Base-by-base conservation (phyloP, 2,888 invertebrate genomes). In the Parthenolecanium corni region DNA sequence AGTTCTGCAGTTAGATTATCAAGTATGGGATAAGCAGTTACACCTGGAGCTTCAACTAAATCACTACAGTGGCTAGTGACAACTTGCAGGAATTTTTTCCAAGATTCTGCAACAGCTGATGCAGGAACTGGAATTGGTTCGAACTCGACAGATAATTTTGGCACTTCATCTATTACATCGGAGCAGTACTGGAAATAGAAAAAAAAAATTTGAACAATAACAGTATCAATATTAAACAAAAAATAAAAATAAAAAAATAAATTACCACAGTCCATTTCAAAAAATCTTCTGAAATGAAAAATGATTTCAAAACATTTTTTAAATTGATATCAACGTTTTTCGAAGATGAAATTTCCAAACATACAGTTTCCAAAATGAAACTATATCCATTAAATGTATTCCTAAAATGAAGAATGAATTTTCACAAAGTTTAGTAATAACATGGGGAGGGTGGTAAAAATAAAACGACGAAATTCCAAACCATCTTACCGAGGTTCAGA, bases 11-110 rank as follows among this genome's bases (percentile, higher is more conserved):
- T 31, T 16, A 61, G 38, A 2, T 36, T 24, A 23, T 61, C 61
- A 1, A 51, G 18, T 16, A 61, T 47, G 6, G 61, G 61, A 51
- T 31, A 61, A n/a, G 61, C 61, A 9, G 61, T 36, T 16, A 16
- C 36, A 2, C 40, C 51, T 2, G 61, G 61, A 16, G 6, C 49
- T 16, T 49, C 40, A 1, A 61, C 49, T 6, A 61, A 21, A 20
- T 38, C 38, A 36, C 40, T 51, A 18, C 51, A 61, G 23, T 61
- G 49, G 18, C 38, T 47, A 14, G 61, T 51, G 5, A 61, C 51
- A 25, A 61, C 51, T 61, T 61, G 46, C 14, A 61, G 47, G n/a
- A 61, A 51, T 23, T 61, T 61, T 23, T 61, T 61, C 61, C 61
- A 61, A 5, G 61, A 61, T 20, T 49, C 61, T 1, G 61, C 49